phyloP scores from a whole-genome alignment of 2,797 vertebrate genomes.

The Ptychadena robeensis region DNA sequence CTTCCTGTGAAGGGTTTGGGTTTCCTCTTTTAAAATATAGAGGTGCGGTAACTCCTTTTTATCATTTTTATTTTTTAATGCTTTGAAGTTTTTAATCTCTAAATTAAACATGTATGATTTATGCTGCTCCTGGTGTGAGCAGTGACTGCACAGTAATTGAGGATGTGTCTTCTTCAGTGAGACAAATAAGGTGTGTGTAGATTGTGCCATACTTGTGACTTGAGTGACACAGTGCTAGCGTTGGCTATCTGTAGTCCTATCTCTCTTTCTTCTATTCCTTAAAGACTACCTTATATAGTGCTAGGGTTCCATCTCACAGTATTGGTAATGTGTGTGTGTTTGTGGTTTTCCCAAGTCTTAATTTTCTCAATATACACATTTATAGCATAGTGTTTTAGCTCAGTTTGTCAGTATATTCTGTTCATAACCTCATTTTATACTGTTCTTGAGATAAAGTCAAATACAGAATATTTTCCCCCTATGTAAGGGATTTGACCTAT shows the following conservation, averaged over 20 bases:
- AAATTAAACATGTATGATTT: slow-evolving; percentile 54
- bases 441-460: too few relatives aligned
- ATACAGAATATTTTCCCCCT: too few relatives aligned
- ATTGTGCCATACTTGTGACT: not conserved
- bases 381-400: not conserved
- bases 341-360: not conserved
- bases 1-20: slow-evolving; percentile 17
- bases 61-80: slow-evolving; percentile 65
- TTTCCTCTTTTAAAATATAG: slow-evolving; percentile 55
- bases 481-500: too few relatives aligned
- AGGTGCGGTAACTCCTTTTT: slow-evolving; percentile 64
- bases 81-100: slow-evolving; percentile 66
- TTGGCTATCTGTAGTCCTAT: not conserved
- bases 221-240: not conserved
- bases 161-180: not conserved
- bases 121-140: slow-evolving; percentile 46
- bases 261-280: not conserved
- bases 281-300: not conserved
- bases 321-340: not conserved
- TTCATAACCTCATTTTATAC: not conserved
- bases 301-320: not conserved
- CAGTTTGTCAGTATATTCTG: not conserved
- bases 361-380: not conserved
- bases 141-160: slow-evolving; percentile 30
- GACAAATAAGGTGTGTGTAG: not conserved